phyloP scores from a whole-genome alignment of 2,888 invertebrate genomes.

The Drosophila tripunctata region DNA sequence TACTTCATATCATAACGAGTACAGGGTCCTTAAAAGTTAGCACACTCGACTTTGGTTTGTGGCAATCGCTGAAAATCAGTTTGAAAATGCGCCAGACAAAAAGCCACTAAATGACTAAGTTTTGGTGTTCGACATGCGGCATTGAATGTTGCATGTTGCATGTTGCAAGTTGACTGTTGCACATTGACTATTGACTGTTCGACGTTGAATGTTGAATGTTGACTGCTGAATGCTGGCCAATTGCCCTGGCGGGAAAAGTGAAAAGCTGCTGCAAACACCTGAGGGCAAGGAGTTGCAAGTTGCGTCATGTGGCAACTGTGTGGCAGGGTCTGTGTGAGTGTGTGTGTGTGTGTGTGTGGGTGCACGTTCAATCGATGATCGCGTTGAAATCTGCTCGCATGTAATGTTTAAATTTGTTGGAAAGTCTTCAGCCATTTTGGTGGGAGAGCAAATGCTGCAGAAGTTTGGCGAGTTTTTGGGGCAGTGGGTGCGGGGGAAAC shows the following conservation, averaged over 20 bases:
- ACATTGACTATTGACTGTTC: conserved; percentile 12
- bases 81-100: conserved; percentile 35
- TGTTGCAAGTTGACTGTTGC: conserved; percentile 15
- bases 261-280: conserved; percentile 77
- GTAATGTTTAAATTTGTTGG: conserved; percentile 80
- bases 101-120: conserved; percentile 69
- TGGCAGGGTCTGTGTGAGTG: conserved; percentile 16
- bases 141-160: conserved; percentile 57
- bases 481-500: background rate
- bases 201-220: conserved; percentile 9
- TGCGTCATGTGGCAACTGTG: conserved; percentile 64
- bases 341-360: conserved; percentile 56
- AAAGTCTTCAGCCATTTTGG: conserved; percentile 63
- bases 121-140: conserved; percentile 60
- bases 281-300: conserved; percentile 75
- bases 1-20: too few species aligned
- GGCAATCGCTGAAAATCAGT: conserved; percentile 49
- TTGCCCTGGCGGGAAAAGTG: conserved; percentile 68
- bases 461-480: conserved; percentile 15
- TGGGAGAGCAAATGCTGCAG: too few species aligned
- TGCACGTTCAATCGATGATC: conserved; percentile 75
- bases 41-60: too few species aligned
- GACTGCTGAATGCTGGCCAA: conserved; percentile 36
- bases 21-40: too few species aligned
- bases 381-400: conserved; percentile 80